phyloP scores from a whole-genome alignment of 2,888 invertebrate genomes.

The Diarsia mendica region DNA sequence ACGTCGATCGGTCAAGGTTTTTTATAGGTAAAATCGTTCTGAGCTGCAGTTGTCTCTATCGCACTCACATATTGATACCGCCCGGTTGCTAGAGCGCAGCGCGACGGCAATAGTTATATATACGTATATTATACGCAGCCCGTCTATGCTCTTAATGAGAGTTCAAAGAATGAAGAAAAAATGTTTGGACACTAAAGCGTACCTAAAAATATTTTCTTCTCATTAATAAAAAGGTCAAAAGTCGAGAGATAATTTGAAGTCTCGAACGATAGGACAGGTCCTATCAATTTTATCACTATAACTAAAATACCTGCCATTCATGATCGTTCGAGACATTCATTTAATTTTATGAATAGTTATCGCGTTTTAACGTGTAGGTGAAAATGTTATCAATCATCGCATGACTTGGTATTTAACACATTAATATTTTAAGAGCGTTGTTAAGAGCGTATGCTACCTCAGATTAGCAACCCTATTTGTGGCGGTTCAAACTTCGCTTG shows the following conservation, averaged over 20 bases:
- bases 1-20: too few species aligned
- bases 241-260: constrained; percentile 22
- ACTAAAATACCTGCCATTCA: constrained; percentile 25
- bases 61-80: too few species aligned
- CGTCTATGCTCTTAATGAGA: too few species aligned
- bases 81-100: too few species aligned
- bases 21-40: too few species aligned
- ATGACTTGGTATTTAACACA: neutral
- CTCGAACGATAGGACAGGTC: neutral
- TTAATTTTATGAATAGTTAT: constrained; percentile 20
- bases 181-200: neutral
- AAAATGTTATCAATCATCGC: constrained; percentile 22
- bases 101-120: too few species aligned
- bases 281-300: constrained; percentile 7
- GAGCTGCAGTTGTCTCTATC: too few species aligned
- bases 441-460: too few species aligned
- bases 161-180: neutral
- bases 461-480: too few species aligned
- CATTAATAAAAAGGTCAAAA: constrained; percentile 17
- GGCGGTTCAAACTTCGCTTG: too few species aligned
- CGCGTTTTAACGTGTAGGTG: constrained; percentile 4
- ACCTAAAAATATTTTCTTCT: constrained; percentile 1
- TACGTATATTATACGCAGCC: too few species aligned
- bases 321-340: neutral
- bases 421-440: neutral